phyloP scores from a whole-genome alignment of 2,113 vertebrate species.

The Alethe diademata region DNA sequence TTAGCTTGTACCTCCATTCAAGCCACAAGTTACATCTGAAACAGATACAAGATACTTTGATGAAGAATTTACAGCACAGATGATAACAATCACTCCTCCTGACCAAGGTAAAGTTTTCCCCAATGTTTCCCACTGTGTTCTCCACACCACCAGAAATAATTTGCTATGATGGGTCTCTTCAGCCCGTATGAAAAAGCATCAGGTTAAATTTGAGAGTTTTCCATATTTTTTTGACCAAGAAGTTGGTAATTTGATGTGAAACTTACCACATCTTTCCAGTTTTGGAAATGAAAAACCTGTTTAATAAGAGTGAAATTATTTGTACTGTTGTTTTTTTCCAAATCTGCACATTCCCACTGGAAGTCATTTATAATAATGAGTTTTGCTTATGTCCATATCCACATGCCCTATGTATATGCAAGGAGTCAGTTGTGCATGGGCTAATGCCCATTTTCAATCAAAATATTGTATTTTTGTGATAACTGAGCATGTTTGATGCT shows the following conservation, averaged over 20 bases:
- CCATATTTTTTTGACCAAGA: not conserved
- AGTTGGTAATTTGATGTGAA: not conserved
- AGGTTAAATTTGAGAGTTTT: not conserved
- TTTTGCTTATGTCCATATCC: not conserved
- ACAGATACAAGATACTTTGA: conserved; percentile 94
- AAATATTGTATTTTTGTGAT: not conserved
- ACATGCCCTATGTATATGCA: too few relatives aligned
- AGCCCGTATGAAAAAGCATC: not conserved
- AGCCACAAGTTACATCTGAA: conserved; percentile 94
- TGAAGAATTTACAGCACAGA: conserved; percentile 95
- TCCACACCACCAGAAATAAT: not conserved
- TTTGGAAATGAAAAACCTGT: not conserved
- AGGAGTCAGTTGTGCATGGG: not conserved
- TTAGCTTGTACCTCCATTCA: conserved; percentile 90
- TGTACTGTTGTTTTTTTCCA: not conserved
- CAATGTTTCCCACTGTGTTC: not conserved
- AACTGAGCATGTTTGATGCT: not conserved
- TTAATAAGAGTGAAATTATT: not conserved
- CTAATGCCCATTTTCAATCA: not conserved
- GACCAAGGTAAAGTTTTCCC: conserved; percentile 86
- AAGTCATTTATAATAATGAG: not conserved
- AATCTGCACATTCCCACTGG: not conserved
- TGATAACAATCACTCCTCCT: conserved; percentile 95
- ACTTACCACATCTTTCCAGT: not conserved
- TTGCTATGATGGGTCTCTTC: not conserved